These are phyloP conservation scores for Priocnemis perturbator DNA, from an alignment of 2,888 invertebrate genomes.

Conservation along the genomic window DNA sequence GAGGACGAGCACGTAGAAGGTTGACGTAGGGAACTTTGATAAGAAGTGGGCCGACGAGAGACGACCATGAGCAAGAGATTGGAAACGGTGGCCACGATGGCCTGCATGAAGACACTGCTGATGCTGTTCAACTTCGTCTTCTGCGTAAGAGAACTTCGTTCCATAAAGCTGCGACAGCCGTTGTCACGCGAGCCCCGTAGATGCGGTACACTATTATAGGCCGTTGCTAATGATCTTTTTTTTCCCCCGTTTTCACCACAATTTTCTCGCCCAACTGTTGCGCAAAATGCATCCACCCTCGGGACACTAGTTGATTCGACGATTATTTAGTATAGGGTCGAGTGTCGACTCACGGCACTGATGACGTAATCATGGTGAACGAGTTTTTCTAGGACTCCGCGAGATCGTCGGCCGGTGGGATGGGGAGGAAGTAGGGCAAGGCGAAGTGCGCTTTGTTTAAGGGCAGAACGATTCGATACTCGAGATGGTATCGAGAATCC, in stretches of 20 bases:
- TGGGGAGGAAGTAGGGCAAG: too few species aligned
- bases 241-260: too few species aligned
- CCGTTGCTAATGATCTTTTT: not conserved
- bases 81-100: conserved; percentile 84
- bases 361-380: not conserved
- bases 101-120: conserved; percentile 86
- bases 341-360: too few species aligned
- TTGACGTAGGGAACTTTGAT: not conserved
- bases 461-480: too few species aligned
- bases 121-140: conserved; percentile 88
- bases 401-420: too few species aligned
- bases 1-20: not conserved
- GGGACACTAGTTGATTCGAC: conserved; percentile 10
- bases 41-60: not conserved
- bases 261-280: conserved; percentile 56
- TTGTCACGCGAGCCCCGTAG: not conserved
- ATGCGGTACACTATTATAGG: not conserved
- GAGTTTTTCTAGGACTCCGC: not conserved
- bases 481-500: too few species aligned
- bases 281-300: conserved; percentile 25
- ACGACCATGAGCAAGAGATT: conserved; percentile 82
- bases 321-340: too few species aligned
- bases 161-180: not conserved
- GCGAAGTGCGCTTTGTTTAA: too few species aligned
- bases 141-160: conserved; percentile 81